phyloP scores from a whole-genome alignment of 1,140 invertebrate genomes.

The Meloidogyne floridensis region DNA sequence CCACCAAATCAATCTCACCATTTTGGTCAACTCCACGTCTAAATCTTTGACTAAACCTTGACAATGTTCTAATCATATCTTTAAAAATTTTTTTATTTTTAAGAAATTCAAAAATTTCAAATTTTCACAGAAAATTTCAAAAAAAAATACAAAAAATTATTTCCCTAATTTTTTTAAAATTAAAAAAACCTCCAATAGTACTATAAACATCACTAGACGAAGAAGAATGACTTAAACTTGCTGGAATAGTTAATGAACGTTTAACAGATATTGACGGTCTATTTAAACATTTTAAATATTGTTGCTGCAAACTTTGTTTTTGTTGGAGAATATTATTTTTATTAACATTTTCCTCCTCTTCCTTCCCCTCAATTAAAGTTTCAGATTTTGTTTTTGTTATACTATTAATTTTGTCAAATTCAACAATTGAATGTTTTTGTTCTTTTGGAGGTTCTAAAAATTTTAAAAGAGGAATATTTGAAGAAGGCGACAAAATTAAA shows the following conservation, averaged over 20 bases:
- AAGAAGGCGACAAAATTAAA: not conserved
- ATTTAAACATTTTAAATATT: not conserved
- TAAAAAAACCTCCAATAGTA: conserved; percentile 36
- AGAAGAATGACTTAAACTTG: not conserved
- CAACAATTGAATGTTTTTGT: not conserved
- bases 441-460: not conserved
- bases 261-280: conserved; percentile 8
- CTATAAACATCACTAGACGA: conserved; percentile 26
- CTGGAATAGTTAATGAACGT: conserved; percentile 24
- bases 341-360: not conserved
- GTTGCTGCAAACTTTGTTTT: not conserved
- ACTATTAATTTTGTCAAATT: not conserved
- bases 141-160: no score
- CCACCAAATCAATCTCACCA: conserved; percentile 41
- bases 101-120: not conserved
- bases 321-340: not conserved
- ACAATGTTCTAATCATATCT: conserved; percentile 34
- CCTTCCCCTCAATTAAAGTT: not conserved
- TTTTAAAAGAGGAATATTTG: not conserved
- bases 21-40: not conserved
- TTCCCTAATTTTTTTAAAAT: not conserved
- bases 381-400: conserved; percentile 4
- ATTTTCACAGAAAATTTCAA: no score
- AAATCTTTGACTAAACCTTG: conserved; percentile 37
- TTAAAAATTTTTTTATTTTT: conserved; percentile 28